Conservation (phyloP, 2,888 invertebrate species). For the Phytoseiulus persimilis region DNA sequence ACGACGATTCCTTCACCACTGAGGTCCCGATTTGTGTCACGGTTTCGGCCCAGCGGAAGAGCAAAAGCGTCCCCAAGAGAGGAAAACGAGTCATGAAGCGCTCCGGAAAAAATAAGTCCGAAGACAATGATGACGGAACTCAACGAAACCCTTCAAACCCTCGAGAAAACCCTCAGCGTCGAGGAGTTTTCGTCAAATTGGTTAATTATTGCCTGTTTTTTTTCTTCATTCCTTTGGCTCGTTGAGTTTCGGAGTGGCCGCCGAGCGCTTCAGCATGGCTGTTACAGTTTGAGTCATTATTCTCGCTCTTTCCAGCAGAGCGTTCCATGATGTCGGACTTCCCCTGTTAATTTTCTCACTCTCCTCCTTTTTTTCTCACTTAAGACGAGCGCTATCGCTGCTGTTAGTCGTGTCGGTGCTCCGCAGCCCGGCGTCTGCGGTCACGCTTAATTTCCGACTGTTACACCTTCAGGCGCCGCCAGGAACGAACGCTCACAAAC, state of each 20-base stretch:
- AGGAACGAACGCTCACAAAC: background rate
- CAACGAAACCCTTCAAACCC: background rate
- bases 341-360: background rate
- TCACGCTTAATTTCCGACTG: background rate
- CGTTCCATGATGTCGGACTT: background rate
- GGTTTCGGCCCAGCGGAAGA: too few species aligned
- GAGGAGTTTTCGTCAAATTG: background rate
- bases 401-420: background rate
- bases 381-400: background rate
- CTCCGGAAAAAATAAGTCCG: too few species aligned
- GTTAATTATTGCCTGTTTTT: background rate
- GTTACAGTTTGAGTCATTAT: background rate
- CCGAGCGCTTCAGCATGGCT: background rate
- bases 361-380: background rate
- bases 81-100: too few species aligned
- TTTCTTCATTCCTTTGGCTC: background rate
- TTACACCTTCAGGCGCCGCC: background rate
- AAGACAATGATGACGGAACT: too few species aligned
- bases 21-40: too few species aligned
- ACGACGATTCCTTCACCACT: too few species aligned
- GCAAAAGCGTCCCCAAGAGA: too few species aligned
- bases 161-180: background rate
- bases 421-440: background rate
- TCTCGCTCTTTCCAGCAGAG: background rate
- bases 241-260: background rate